A percentile compares a stretch with the other conserved stretches of the same genome.
Evolutionary conservation across 2,113 vertebrate species (phyloP).

Genomic region (Herpailurus yagouaroundi): DNA sequence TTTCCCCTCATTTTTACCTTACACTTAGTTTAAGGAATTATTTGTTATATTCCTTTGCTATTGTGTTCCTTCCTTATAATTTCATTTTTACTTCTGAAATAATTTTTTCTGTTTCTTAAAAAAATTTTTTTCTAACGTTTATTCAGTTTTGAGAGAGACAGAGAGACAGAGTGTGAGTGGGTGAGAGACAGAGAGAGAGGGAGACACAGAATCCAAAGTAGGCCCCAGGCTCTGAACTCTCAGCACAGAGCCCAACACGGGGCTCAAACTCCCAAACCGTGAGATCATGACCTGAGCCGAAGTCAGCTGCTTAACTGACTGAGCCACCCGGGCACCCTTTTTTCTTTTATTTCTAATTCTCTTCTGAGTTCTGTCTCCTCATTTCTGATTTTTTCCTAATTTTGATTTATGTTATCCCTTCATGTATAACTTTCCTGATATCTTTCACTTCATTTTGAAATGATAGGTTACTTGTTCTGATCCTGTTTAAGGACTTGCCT

Average conservation of each 20-base stretch:
- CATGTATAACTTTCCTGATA: not conserved
- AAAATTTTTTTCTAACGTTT: too few relatives aligned
- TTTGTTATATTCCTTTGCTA: not conserved
- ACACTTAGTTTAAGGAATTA: not conserved
- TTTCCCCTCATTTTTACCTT: not conserved
- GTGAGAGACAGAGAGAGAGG: too few relatives aligned
- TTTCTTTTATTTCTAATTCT: not conserved
- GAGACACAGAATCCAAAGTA: too few relatives aligned
- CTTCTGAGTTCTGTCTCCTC: not conserved
- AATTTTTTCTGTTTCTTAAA: not conserved
- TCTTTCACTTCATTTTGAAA: constrained; percentile 2
- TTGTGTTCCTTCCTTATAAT: not conserved
- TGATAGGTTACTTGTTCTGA: not conserved
- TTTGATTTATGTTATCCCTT: not conserved
- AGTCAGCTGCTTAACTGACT: too few relatives aligned
- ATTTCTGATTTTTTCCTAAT: not conserved
- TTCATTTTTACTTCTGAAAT: constrained; percentile 12
- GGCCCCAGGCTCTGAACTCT: too few relatives aligned
- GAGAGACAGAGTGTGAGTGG: too few relatives aligned
- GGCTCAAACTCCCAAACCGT: too few relatives aligned
- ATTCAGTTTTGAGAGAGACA: too few relatives aligned
- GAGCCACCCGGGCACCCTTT: not conserved
- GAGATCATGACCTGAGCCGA: too few relatives aligned
- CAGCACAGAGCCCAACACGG: too few relatives aligned
- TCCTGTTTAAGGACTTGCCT: not conserved